Percentiles rank a stretch among this genome's conserved stretches.
Evolutionary conservation across 2,888 invertebrate genomes (phyloP).

Genomic region (Diarsia brunnea): DNA sequence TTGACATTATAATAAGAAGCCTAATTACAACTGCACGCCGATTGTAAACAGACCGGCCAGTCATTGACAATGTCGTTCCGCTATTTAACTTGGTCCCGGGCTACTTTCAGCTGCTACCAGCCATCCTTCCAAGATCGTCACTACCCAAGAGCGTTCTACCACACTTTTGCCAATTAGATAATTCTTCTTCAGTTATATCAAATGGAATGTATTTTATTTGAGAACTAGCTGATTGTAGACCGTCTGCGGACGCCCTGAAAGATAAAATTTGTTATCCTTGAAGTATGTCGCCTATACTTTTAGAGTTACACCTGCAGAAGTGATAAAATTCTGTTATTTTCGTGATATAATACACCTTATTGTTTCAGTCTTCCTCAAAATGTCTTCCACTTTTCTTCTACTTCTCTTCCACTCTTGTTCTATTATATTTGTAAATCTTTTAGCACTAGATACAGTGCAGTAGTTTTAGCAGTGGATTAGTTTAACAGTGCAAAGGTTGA

Average conservation of each 20-base stretch:
- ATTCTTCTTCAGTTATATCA: neutral
- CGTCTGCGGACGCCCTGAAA: no score
- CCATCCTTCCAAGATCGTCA: neutral
- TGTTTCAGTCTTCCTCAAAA: neutral
- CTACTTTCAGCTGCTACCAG: neutral
- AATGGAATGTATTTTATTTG: neutral
- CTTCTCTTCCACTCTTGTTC: constrained; percentile 16
- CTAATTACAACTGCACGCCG: neutral
- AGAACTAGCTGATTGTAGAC: neutral
- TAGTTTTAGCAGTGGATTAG: neutral
- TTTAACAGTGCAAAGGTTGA: neutral
- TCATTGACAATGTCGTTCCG: neutral
- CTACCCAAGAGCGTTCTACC: neutral
- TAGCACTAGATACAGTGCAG: neutral
- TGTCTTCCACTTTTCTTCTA: constrained; percentile 17
- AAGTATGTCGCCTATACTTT: neutral
- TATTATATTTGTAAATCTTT: neutral
- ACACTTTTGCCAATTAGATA: neutral
- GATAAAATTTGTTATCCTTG: neutral
- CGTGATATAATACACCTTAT: neutral
- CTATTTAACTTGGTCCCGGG: neutral
- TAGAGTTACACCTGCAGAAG: neutral
- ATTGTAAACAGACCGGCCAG: neutral
- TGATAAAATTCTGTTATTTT: neutral
- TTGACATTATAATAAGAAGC: neutral